Evolutionary conservation across 2,113 vertebrate species (phyloP).

Genomic region (Tragelaphus buxtoni): DNA sequence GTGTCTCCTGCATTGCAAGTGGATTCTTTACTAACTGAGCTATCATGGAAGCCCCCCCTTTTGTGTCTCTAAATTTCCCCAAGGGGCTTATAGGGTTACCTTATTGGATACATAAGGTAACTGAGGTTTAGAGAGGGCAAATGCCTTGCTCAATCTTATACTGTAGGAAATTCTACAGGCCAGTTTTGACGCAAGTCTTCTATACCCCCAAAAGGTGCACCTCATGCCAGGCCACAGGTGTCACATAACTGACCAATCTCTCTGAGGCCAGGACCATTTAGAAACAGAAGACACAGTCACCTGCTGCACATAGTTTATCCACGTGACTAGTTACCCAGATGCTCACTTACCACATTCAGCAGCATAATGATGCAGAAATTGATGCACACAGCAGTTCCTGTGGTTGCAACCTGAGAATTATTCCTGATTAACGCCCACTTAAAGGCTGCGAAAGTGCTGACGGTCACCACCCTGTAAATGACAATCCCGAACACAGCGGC

Average conservation of each 20-base stretch:
- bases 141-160: not conserved
- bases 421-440: slow-evolving; percentile 96
- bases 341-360: slow-evolving; percentile 90
- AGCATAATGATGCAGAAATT: slow-evolving; percentile 98
- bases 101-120: not conserved
- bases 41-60: not conserved
- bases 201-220: no score
- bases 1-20: not conserved
- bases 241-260: accelerated
- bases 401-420: slow-evolving; percentile 97
- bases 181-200: not conserved
- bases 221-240: not conserved
- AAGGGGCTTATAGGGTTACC: not conserved
- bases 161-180: not conserved
- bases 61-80: not conserved
- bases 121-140: not conserved
- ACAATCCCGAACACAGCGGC: slow-evolving; percentile 95
- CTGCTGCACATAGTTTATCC: accelerated
- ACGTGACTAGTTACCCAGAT: accelerated
- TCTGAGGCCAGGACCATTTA: not conserved
- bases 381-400: slow-evolving; percentile 96
- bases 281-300: not conserved
- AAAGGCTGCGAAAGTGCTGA: slow-evolving; percentile 95
- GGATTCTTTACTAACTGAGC: not conserved
- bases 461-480: slow-evolving; percentile 95